Percentiles rank a stretch among this genome's conserved stretches.
Conservation (phyloP, 2,113 vertebrate genomes). For the Ammodramus savannarum region DNA sequence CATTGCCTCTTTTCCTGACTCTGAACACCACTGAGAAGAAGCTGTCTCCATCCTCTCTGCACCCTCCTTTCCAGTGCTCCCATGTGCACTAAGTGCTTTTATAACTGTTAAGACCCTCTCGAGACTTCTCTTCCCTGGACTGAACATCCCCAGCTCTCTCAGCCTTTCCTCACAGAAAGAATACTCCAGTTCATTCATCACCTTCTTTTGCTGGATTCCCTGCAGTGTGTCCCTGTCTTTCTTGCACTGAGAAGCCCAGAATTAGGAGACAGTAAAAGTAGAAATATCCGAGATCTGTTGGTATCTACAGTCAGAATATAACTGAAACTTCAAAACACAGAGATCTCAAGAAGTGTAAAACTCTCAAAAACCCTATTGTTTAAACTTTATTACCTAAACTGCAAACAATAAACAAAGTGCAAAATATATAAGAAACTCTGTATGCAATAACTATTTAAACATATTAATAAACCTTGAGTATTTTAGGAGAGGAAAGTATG, state of each 20-base stretch:
- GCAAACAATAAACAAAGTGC: background rate
- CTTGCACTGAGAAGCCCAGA: background rate
- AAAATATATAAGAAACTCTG: background rate
- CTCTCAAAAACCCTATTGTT: fast-evolving
- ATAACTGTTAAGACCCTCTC: background rate
- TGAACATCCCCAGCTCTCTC: background rate
- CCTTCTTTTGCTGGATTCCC: background rate
- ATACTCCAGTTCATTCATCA: background rate
- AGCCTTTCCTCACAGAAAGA: background rate
- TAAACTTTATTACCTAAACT: background rate
- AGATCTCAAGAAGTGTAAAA: background rate
- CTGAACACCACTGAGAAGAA: too few species aligned
- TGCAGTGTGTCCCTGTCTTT: background rate
- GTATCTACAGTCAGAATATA: background rate
- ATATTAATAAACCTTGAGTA: background rate
- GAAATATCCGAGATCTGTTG: background rate
- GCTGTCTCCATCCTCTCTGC: background rate
- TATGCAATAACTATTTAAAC: background rate
- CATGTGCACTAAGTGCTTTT: background rate
- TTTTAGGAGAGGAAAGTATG: background rate
- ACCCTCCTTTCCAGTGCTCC: background rate
- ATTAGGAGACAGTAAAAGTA: background rate
- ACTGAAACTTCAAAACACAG: background rate
- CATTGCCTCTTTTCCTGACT: background rate
- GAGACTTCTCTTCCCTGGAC: background rate